These are phyloP conservation scores for Lamellibrachia luymesi DNA, from an alignment of 1,140 invertebrate genomes.

Conservation along the genomic window DNA sequence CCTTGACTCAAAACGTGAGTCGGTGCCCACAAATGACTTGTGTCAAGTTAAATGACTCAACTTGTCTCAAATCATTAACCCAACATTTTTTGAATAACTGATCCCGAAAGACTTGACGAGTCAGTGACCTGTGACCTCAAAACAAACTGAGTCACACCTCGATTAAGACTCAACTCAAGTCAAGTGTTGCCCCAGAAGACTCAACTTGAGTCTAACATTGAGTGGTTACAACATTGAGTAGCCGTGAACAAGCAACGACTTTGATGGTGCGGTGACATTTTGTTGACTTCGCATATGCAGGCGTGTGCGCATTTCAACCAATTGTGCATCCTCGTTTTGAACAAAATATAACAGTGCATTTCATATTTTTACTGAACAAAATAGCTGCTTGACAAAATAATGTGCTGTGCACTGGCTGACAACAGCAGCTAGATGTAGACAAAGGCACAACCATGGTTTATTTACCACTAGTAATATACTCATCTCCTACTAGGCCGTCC, in stretches of 20 bases:
- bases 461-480: conserved; percentile 29
- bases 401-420: neutral
- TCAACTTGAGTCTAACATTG: neutral
- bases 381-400: neutral
- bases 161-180: neutral
- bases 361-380: neutral
- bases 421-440: neutral
- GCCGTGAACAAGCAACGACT: neutral
- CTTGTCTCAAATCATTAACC: too few species aligned
- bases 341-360: neutral
- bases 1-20: too few species aligned
- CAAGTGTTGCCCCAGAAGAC: neutral
- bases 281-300: too few species aligned
- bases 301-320: neutral
- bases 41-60: too few species aligned
- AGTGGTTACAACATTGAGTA: neutral
- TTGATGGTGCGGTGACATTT: neutral
- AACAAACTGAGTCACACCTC: too few species aligned
- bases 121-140: too few species aligned
- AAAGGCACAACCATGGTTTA: neutral
- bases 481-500: conserved; percentile 23
- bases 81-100: too few species aligned
- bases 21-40: too few species aligned
- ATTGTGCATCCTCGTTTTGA: neutral
- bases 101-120: too few species aligned